Evolutionary conservation across 2,888 invertebrate genomes (phyloP).

Genomic region (Tholera decimalis): DNA sequence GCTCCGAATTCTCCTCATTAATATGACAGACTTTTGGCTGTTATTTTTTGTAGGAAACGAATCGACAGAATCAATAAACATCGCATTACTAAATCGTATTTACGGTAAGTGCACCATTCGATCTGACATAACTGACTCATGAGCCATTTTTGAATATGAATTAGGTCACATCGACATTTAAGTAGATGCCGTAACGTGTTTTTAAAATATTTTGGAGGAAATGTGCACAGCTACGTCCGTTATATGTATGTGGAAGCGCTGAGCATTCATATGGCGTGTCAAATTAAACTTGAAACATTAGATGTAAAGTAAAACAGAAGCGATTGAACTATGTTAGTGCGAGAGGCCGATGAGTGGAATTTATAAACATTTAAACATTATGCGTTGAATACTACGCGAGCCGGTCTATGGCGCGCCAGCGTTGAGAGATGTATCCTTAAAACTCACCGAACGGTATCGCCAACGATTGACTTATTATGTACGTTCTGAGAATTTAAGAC

Average conservation of each 20-base stretch:
- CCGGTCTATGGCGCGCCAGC: conserved; percentile 70
- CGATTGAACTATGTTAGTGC: conserved; percentile 78
- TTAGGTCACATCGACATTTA: conserved; percentile 78
- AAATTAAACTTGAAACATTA: conserved; percentile 62
- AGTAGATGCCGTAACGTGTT: conserved; percentile 72
- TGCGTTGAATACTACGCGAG: conserved; percentile 70
- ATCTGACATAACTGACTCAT: conserved; percentile 81
- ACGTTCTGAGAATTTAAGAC: conserved; percentile 63
- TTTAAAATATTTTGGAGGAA: conserved; percentile 61
- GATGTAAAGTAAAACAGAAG: conserved; percentile 66
- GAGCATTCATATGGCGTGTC: conserved; percentile 46
- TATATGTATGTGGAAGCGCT: conserved; percentile 41
- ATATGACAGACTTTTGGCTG: conserved; percentile 66
- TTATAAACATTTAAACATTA: conserved; percentile 84
- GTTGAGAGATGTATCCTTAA: conserved; percentile 84
- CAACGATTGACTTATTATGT: conserved; percentile 75
- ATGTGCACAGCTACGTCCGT: conserved; percentile 38
- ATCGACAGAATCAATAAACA: conserved; percentile 83
- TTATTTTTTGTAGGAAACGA: conserved; percentile 72
- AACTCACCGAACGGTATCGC: conserved; percentile 68
- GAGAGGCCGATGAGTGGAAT: conserved; percentile 82
- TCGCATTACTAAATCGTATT: conserved; percentile 75
- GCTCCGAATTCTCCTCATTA: conserved; percentile 71
- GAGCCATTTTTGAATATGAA: conserved; percentile 78
- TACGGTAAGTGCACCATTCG: conserved; percentile 78